Conservation (phyloP, 2,113 vertebrate species). For the Scolopax mira region DNA sequence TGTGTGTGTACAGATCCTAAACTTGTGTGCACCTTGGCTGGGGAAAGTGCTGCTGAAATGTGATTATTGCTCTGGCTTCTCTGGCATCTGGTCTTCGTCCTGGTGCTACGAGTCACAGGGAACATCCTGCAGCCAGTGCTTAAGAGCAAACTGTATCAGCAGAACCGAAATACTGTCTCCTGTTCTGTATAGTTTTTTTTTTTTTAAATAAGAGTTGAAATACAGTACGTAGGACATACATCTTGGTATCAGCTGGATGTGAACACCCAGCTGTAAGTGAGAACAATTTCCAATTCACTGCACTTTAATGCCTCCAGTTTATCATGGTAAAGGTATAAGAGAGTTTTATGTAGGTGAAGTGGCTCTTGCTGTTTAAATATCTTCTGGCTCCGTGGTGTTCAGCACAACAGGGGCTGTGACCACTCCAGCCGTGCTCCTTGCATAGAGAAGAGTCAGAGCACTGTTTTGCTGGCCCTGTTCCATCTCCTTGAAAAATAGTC, state of each 20-base stretch:
- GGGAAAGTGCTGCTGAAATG: rapidly evolving
- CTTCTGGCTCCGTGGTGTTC: background rate
- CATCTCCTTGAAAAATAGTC: background rate
- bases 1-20: rapidly evolving
- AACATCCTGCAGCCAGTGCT: background rate
- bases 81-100: background rate
- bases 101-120: background rate
- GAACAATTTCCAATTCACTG: conserved; percentile 53
- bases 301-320: conserved; percentile 55
- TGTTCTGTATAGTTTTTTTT: background rate
- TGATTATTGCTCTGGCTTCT: background rate
- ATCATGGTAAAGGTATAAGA: conserved; percentile 55
- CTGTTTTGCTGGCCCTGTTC: background rate
- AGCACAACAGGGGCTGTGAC: background rate
- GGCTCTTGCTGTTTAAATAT: conserved; percentile 40
- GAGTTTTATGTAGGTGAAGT: conserved; percentile 59
- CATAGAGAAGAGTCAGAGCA: background rate
- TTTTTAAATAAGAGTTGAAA: background rate
- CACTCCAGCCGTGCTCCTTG: background rate
- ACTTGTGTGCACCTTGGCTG: background rate
- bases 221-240: background rate
- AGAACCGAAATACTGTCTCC: background rate
- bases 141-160: background rate
- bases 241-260: background rate
- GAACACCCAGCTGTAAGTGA: conserved; percentile 51